A percentile compares a stretch with the other conserved stretches of the same genome.
These are phyloP conservation scores for Tetragonula carbonaria DNA, from an alignment of 2,888 invertebrate species.

Conservation along the genomic window DNA sequence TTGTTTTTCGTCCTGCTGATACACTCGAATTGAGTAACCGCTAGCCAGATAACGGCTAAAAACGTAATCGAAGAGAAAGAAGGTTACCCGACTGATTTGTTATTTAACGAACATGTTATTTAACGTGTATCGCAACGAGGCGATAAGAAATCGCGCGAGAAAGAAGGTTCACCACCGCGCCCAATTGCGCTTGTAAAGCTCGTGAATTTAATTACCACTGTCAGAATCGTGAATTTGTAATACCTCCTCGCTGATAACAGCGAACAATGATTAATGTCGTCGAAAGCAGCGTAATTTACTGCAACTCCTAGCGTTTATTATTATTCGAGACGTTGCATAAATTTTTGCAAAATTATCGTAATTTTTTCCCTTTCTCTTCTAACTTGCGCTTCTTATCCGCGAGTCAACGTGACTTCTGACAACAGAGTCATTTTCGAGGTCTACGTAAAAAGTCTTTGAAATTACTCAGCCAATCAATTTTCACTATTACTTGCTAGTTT, in stretches of 20 bases:
- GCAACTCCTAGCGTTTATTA: not conserved
- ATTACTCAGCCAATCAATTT: too few relatives aligned
- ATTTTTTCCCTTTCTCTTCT: not conserved
- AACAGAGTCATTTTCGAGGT: too few relatives aligned
- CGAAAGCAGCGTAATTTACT: not conserved
- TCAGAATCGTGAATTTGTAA: not conserved
- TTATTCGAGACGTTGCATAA: not conserved
- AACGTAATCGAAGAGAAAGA: not conserved
- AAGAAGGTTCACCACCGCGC: not conserved
- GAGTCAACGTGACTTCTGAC: not conserved
- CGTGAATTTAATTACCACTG: too few relatives aligned
- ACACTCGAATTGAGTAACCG: not conserved
- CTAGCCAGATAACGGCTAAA: not conserved
- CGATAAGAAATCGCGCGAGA: conserved; percentile 19
- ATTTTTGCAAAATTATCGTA: not conserved
- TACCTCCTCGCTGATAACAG: not conserved
- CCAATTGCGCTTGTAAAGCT: too few relatives aligned
- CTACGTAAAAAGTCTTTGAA: too few relatives aligned
- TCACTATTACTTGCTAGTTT: too few relatives aligned
- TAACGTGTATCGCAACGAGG: not conserved
- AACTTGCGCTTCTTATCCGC: not conserved
- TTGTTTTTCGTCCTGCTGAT: not conserved
- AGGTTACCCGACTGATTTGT: not conserved
- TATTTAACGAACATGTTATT: not conserved
- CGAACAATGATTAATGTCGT: accelerated